Evolutionary conservation across 2,797 vertebrate species (phyloP).

Genomic region (Cercopithecus neglectus): DNA sequence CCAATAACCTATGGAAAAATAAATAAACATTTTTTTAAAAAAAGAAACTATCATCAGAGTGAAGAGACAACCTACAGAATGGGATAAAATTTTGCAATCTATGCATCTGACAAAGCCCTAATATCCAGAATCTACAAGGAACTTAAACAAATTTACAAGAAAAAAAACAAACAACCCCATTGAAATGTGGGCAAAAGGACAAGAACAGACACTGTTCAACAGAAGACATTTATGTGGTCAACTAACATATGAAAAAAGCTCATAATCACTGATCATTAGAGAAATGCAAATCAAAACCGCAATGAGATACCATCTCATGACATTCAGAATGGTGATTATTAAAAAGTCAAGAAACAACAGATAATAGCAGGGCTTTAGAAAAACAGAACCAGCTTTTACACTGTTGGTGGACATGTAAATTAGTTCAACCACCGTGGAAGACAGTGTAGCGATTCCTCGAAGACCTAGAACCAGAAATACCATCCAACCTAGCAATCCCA

Average conservation of each 20-base stretch:
- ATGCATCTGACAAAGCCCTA: not conserved
- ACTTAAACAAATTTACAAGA: not conserved
- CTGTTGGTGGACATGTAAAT: not conserved
- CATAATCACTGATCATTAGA: not conserved
- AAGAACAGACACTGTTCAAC: not conserved
- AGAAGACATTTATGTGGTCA: not conserved
- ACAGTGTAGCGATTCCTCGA: fast-evolving
- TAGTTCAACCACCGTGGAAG: not conserved
- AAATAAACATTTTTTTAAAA: not conserved
- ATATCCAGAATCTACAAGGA: not conserved
- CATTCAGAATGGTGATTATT: not conserved
- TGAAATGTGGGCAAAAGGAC: not conserved
- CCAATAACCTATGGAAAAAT: not conserved
- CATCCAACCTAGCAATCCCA: not conserved
- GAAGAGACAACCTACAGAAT: not conserved
- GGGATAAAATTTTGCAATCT: not conserved
- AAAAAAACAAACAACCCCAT: not conserved
- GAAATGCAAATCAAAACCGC: not conserved
- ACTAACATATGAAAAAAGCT: not conserved
- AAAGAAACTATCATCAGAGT: not conserved
- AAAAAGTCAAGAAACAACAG: not conserved
- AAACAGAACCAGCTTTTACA: not conserved
- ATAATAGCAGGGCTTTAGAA: not conserved
- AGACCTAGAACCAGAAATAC: not conserved
- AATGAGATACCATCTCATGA: not conserved